Percentiles rank a stretch among this genome's conserved stretches.
These are phyloP conservation scores for Scaptomyza hsui DNA, from an alignment of 1,140 invertebrate genomes.

Conservation along the genomic window DNA sequence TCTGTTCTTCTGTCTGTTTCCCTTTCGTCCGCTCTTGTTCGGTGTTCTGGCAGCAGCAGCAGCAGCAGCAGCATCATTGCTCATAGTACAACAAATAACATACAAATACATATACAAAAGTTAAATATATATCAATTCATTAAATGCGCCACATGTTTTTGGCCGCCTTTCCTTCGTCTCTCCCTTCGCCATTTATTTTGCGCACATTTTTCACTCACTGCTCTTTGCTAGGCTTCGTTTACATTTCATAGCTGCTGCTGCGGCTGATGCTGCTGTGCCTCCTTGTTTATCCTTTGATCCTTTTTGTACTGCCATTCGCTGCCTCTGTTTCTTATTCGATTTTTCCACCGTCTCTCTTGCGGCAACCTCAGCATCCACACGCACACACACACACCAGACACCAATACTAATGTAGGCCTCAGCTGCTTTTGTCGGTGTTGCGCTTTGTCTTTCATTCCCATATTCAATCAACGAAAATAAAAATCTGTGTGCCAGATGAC, in stretches of 20 bases:
- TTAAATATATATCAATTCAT: constrained; percentile 33
- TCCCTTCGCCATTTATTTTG: constrained; percentile 62
- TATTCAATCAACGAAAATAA: constrained; percentile 49
- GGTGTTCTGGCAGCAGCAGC: not conserved
- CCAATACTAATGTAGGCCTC: constrained; percentile 27
- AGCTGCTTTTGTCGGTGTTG: constrained; percentile 38
- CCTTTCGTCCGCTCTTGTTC: constrained; percentile 15
- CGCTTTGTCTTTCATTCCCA: constrained; percentile 26
- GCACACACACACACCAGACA: constrained; percentile 28
- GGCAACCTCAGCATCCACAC: constrained; percentile 32
- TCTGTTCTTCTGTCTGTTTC: constrained; percentile 38
- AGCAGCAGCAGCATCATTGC: constrained; percentile 49
- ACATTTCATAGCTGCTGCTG: constrained; percentile 24
- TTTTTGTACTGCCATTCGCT: constrained; percentile 55
- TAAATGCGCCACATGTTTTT: constrained; percentile 48
- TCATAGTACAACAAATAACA: constrained; percentile 36
- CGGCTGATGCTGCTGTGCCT: constrained; percentile 34
- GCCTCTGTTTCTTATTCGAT: constrained; percentile 75
- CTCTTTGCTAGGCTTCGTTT: constrained; percentile 31
- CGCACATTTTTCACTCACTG: constrained; percentile 48
- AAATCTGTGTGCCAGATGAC: constrained; percentile 62
- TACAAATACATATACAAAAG: constrained; percentile 44
- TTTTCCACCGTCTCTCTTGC: constrained; percentile 60
- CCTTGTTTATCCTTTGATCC: constrained; percentile 72
- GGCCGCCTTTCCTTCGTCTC: constrained; percentile 14